Conservation (phyloP, 2,797 vertebrate genomes). For the Hapalemur alaotrensis region DNA sequence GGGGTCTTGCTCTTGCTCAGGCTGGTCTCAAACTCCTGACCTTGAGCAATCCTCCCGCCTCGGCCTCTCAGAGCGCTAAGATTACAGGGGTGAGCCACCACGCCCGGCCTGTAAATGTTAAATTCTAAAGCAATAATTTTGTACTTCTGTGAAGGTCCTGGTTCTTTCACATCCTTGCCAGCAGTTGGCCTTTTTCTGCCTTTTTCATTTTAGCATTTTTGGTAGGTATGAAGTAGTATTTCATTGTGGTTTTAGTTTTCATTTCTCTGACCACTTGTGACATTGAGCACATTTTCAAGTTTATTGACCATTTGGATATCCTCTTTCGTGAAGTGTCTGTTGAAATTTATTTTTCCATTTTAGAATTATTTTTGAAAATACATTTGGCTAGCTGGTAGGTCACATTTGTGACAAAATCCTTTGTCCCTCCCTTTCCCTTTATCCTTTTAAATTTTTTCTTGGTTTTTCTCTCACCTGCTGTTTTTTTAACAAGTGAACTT, state of each 20-base stretch:
- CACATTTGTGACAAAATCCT: neutral
- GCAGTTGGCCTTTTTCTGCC: neutral
- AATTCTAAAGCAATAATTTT: neutral
- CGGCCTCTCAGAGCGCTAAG: too few relatives aligned
- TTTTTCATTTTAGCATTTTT: conserved; percentile 20
- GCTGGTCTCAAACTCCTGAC: too few relatives aligned
- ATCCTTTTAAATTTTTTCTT: neutral
- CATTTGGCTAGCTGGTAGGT: neutral
- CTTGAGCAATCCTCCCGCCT: too few relatives aligned
- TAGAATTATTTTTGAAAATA: neutral
- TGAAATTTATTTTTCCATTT: conserved; percentile 24
- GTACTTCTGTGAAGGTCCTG: neutral
- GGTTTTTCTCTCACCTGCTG: neutral
- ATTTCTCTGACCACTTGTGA: neutral
- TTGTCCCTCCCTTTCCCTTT: neutral
- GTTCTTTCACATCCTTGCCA: neutral
- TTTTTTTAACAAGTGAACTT: conserved; percentile 1
- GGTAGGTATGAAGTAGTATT: neutral
- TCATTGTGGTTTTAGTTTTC: neutral
- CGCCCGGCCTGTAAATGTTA: neutral
- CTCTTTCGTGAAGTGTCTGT: neutral
- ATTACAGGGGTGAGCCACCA: too few relatives aligned
- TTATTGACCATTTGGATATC: neutral
- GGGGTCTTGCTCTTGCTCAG: too few relatives aligned
- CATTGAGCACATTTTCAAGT: neutral